A percentile compares a stretch with the other conserved stretches of the same genome.
phyloP scores from a whole-genome alignment of 1,140 invertebrate genomes.

The Steinernema feltiae region DNA sequence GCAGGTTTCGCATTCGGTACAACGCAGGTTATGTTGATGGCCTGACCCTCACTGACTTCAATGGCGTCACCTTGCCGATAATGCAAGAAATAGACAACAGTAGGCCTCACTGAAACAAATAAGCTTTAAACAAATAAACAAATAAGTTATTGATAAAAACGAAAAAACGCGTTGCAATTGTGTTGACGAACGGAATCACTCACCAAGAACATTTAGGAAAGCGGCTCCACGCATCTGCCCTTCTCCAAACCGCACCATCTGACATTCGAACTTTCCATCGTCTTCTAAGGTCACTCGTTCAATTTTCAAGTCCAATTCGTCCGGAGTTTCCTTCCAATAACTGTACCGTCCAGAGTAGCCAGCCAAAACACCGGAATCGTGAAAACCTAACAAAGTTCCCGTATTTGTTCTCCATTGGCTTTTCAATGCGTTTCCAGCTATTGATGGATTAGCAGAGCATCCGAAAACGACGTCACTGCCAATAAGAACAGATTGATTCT shows the following conservation, averaged over 20 bases:
- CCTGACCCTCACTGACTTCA: slow-evolving; percentile 32
- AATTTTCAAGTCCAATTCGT: slow-evolving; percentile 33
- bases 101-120: slow-evolving; percentile 29
- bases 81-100: slow-evolving; percentile 26
- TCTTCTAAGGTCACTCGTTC: slow-evolving; percentile 33
- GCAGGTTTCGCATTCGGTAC: slow-evolving; percentile 33
- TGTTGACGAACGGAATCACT: not conserved
- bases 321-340: slow-evolving; percentile 33
- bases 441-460: slow-evolving; percentile 25
- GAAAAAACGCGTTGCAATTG: not conserved
- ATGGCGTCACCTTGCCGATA: slow-evolving; percentile 27
- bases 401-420: slow-evolving; percentile 36
- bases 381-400: slow-evolving; percentile 29
- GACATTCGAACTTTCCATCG: slow-evolving; percentile 39
- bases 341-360: slow-evolving; percentile 37
- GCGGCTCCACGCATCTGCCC: slow-evolving; percentile 32
- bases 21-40: slow-evolving; percentile 35
- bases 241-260: slow-evolving; percentile 34
- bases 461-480: slow-evolving; percentile 26
- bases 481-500: slow-evolving; percentile 24
- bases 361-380: slow-evolving; percentile 30
- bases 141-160: not conserved
- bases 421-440: slow-evolving; percentile 20
- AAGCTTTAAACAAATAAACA: not conserved
- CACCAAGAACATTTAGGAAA: slow-evolving; percentile 32